Percentiles rank a stretch among this genome's conserved stretches.
Evolutionary conservation across 2,113 vertebrate species (phyloP).

Genomic region (Urocitellus parryii): DNA sequence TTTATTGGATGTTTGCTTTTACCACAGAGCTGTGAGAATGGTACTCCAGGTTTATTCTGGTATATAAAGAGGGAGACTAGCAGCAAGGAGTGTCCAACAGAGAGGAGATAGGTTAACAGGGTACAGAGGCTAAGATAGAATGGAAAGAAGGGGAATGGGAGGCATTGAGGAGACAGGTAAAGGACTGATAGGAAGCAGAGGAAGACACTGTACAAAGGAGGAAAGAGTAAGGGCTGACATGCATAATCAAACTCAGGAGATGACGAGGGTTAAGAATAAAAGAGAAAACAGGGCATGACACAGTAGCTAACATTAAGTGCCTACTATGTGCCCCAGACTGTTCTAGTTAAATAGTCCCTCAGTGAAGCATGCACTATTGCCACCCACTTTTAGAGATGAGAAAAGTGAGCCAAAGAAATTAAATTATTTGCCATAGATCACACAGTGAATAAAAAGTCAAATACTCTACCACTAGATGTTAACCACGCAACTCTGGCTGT

Average conservation of each 20-base stretch:
- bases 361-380: not conserved
- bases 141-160: not conserved
- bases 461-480: not conserved
- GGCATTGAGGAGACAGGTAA: not conserved
- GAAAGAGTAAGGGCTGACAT: not conserved
- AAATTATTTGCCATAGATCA: conserved; percentile 6
- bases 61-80: not conserved
- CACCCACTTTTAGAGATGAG: conserved; percentile 17
- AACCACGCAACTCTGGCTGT: not conserved
- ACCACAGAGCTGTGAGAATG: conserved; percentile 38
- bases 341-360: not conserved
- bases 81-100: not conserved
- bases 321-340: not conserved
- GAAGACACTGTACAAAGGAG: not conserved
- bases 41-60: conserved; percentile 17
- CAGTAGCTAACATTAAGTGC: not conserved
- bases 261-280: not conserved
- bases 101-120: not conserved
- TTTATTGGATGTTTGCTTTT: conserved; percentile 42
- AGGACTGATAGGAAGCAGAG: not conserved
- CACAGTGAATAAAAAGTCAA: not conserved
- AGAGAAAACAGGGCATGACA: not conserved
- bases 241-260: conserved; percentile 15
- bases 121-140: not conserved
- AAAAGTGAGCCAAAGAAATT: conserved; percentile 26